Evolutionary conservation across 2,888 invertebrate genomes (phyloP).

Genomic region (Ophonus ardosiacus): DNA sequence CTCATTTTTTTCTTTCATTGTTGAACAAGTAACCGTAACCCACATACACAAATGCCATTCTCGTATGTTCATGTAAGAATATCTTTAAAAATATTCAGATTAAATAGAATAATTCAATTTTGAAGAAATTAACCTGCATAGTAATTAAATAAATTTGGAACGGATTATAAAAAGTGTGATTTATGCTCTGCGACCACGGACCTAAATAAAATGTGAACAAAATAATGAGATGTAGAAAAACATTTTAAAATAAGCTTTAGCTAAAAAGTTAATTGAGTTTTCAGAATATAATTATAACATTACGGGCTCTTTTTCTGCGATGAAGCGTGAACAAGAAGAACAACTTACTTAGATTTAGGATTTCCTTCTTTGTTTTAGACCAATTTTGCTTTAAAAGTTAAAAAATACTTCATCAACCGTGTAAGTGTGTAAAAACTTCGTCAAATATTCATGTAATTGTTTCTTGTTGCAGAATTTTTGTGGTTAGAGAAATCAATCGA

Average conservation of each 20-base stretch:
- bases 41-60: too few species aligned
- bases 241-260: constrained; percentile 3
- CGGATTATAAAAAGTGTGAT: constrained; percentile 8
- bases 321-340: background rate
- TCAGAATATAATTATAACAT: constrained; percentile 35
- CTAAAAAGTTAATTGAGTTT: constrained; percentile 38
- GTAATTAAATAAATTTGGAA: constrained; percentile 9
- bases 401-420: background rate
- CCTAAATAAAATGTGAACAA: constrained; percentile 25
- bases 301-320: background rate
- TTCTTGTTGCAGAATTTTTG: background rate
- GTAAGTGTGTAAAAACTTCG: background rate
- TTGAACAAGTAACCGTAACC: too few species aligned
- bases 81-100: background rate
- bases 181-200: background rate
- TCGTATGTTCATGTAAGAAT: background rate
- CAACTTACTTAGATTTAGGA: background rate
- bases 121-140: background rate
- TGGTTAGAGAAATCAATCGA: background rate
- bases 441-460: background rate
- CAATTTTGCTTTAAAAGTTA: background rate
- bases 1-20: too few species aligned
- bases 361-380: background rate
- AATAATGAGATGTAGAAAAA: constrained; percentile 26
- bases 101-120: constrained; percentile 1